These are phyloP conservation scores for Todiramphus chloris DNA, from an alignment of 2,113 vertebrate species.

Conservation along the genomic window DNA sequence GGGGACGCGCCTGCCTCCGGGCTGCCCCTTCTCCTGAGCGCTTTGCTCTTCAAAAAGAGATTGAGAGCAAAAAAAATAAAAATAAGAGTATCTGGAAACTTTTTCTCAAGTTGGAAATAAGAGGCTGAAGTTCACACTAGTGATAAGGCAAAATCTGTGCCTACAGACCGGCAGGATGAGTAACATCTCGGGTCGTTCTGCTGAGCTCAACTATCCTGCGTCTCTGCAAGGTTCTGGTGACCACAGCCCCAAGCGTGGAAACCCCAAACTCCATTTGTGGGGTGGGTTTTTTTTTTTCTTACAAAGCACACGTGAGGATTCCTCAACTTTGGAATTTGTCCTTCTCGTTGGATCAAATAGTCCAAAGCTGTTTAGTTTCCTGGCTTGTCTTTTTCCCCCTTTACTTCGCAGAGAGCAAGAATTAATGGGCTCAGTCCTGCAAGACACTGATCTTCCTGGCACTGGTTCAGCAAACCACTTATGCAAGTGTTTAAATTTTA, in stretches of 20 bases:
- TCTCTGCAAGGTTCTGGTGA: background rate
- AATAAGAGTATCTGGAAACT: background rate
- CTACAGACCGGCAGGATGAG: background rate
- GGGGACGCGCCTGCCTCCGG: background rate
- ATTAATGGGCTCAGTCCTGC: background rate
- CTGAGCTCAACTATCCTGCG: background rate
- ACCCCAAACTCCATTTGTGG: background rate
- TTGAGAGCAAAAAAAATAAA: background rate
- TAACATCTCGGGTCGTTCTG: background rate
- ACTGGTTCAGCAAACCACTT: constrained; percentile 10
- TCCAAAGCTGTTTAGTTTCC: background rate
- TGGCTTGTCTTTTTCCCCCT: background rate
- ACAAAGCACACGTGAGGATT: background rate
- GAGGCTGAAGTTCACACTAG: background rate
- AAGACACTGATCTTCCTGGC: constrained; percentile 21
- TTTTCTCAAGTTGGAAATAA: constrained; percentile 12
- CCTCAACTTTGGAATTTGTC: background rate
- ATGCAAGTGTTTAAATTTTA: constrained; percentile 24
- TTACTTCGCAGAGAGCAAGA: background rate
- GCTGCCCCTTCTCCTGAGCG: background rate
- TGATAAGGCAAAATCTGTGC: background rate
- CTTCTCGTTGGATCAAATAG: background rate
- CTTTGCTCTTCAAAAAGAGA: background rate
- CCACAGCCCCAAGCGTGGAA: background rate
- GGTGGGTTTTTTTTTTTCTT: background rate